These are phyloP conservation scores for Lepidotrigona ventralis DNA, from an alignment of 1,140 invertebrate genomes.

Conservation along the genomic window DNA sequence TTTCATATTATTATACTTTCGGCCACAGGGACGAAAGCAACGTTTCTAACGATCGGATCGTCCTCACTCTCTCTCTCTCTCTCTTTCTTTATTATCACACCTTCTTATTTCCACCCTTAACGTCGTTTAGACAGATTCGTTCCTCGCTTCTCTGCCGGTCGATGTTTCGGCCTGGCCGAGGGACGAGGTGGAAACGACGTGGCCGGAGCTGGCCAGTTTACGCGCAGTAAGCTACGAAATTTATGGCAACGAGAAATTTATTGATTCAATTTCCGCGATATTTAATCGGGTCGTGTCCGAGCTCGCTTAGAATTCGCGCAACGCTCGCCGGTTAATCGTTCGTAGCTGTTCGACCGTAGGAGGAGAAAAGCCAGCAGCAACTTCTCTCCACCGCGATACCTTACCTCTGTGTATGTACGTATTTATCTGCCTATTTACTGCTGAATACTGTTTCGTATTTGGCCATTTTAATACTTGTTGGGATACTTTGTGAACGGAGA, in stretches of 20 bases:
- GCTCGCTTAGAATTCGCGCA: slow-evolving; percentile 41
- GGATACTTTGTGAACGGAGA: background rate
- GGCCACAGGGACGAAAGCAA: background rate
- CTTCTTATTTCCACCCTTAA: background rate
- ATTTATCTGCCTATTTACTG: background rate
- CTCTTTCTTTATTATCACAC: too few relatives aligned
- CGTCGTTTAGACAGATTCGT: background rate
- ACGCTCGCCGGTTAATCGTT: slow-evolving; percentile 41
- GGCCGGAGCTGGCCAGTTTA: slow-evolving; percentile 51
- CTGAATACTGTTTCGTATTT: too few relatives aligned
- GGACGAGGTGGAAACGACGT: slow-evolving; percentile 31
- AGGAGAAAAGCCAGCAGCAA: background rate
- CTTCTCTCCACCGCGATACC: background rate
- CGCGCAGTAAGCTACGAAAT: slow-evolving; percentile 64
- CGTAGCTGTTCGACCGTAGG: background rate
- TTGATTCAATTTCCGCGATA: slow-evolving; percentile 78
- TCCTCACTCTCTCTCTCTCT: too few relatives aligned
- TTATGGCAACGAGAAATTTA: slow-evolving; percentile 76
- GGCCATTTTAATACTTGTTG: too few relatives aligned
- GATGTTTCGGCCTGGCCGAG: slow-evolving; percentile 17
- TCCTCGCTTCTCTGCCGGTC: background rate
- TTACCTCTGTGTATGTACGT: too few relatives aligned
- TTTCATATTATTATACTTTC: background rate
- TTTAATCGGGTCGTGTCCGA: slow-evolving; percentile 63
- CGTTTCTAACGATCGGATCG: too few relatives aligned